Evolutionary conservation across 2,888 invertebrate genomes (phyloP).

Genomic region (Pristionchus mayeri): DNA sequence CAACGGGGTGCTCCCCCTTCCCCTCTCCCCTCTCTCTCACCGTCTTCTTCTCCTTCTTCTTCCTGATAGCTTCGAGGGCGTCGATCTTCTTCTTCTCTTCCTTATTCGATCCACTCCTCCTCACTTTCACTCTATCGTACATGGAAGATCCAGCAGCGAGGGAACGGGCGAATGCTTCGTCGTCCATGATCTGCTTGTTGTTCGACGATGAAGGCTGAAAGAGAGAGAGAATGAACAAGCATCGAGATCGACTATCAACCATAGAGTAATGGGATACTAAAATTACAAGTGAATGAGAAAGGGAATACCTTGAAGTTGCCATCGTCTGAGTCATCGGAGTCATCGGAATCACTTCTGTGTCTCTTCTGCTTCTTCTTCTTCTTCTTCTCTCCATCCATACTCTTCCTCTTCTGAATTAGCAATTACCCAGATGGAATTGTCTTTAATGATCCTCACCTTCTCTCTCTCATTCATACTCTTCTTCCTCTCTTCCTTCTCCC

Average conservation of each 20-base stretch:
- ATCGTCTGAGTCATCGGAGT: conserved; percentile 3
- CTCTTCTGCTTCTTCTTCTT: conserved; percentile 28
- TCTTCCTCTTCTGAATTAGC: conserved; percentile 31
- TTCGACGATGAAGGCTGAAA: background rate
- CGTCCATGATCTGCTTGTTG: background rate
- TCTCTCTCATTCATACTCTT: conserved; percentile 6
- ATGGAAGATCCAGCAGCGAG: conserved; percentile 42
- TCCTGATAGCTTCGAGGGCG: conserved; percentile 32
- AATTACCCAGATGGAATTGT: background rate
- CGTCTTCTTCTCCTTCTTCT: conserved; percentile 35
- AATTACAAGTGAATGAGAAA: too few species aligned
- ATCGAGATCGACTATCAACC: too few species aligned
- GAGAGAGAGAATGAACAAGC: background rate
- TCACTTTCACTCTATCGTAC: conserved; percentile 48
- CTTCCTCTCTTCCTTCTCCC: conserved; percentile 33
- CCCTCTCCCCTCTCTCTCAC: background rate
- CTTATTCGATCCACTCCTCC: conserved; percentile 11
- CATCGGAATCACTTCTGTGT: background rate
- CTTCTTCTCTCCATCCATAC: conserved; percentile 43
- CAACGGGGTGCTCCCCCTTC: background rate
- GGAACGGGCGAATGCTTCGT: background rate
- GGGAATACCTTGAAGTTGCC: background rate
- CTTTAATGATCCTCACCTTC: background rate
- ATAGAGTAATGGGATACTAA: too few species aligned
- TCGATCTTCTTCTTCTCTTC: conserved; percentile 46